Base-by-base conservation (phyloP, 2,113 vertebrate species). In the Aviceda subcristata region DNA sequence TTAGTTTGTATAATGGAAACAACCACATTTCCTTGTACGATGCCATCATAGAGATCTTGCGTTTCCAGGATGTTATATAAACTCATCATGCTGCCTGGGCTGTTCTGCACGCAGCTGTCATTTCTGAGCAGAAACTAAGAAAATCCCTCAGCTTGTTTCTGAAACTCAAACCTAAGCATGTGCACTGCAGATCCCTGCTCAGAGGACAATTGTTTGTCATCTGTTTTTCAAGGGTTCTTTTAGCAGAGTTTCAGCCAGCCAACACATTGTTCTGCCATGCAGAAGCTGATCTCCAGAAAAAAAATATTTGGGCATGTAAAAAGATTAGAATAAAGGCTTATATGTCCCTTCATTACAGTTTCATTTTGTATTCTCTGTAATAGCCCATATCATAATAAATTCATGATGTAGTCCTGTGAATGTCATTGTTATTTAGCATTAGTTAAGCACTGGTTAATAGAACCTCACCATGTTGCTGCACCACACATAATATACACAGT, bases 401-500 rank as follows among this genome's bases (percentile, higher is more conserved):
- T 97, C 90, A 97, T 97, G 93, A 96, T 92, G 30, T 43, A 96
- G 95, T 91, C 69, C 88, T 96, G 87, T 88, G 92, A 95, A 95
- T 94, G 97, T 97, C 97, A 97, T 77, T 96, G 90, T 92, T 96
- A 96, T 95, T 97, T 96, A 96, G 56, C 92, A 88, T 96, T 96
- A 95, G 92, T 92, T 94, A 97, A 95, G 88, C 89, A 79, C 39
- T 83, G 43, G 69, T 90, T 96, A 97, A 88, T 91, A 89, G 68
- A 88, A 15, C 18, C 41, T 92, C 34, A 76, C 78, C 30, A 32
- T 23, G 45, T 60, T 86, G 62, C 60, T 60, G 11, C 38, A 39
- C 62, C 50, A n/a, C 74, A 62, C 13, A 21, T 62, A 76, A 71
- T 64, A 53, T 57, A 93, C 69, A 71, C 21, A 88, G 46, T 27